These are phyloP conservation scores for Mirounga angustirostris DNA, from an alignment of 2,113 vertebrate species.

Conservation along the genomic window DNA sequence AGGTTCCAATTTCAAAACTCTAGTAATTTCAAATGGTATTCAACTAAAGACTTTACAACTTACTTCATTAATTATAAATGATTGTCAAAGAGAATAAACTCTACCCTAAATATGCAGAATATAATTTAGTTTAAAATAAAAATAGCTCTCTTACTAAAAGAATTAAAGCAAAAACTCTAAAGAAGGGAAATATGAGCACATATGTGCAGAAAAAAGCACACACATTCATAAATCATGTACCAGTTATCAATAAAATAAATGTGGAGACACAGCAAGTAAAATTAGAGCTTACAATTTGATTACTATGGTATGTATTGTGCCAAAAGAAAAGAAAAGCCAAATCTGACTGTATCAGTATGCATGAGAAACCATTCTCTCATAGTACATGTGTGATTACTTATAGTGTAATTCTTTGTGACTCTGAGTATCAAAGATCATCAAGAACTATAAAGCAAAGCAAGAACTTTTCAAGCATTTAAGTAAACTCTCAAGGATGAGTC, in stretches of 20 bases:
- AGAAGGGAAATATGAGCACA: background rate
- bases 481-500: background rate
- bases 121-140: constrained; percentile 66
- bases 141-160: constrained; percentile 33
- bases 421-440: constrained; percentile 45
- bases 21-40: constrained; percentile 49
- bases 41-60: constrained; percentile 25
- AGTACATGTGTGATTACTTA: constrained; percentile 42
- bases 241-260: constrained; percentile 29
- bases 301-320: background rate
- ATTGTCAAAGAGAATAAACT: constrained; percentile 34
- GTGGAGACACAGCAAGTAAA: constrained; percentile 6
- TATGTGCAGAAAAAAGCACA: background rate
- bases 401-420: background rate
- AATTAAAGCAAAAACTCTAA: background rate
- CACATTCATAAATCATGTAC: background rate
- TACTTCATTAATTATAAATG: constrained; percentile 17
- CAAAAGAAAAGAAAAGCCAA: constrained; percentile 22
- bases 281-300: constrained; percentile 9
- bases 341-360: background rate
- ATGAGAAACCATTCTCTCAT: background rate
- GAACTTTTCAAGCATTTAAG: background rate
- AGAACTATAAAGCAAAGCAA: constrained; percentile 22
- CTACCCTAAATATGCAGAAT: constrained; percentile 30
- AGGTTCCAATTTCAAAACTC: constrained; percentile 7